Evolutionary conservation across 2,797 vertebrate species (phyloP), one percentile per base, ranked within the genome.

Genomic region (Phataginus tricuspis): DNA sequence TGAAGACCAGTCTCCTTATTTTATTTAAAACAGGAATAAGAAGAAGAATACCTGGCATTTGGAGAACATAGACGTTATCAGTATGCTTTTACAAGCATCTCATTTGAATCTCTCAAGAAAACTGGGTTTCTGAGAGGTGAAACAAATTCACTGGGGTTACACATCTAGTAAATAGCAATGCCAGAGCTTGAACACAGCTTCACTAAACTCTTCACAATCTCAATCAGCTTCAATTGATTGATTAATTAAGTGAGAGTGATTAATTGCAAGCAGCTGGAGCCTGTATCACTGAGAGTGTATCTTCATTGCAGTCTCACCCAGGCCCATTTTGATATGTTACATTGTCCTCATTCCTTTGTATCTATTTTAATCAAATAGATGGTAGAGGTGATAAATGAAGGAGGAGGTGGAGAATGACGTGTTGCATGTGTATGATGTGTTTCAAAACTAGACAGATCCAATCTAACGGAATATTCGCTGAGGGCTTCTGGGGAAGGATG

Each of bases 171-270:
- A 91, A 93, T 63, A 92, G 72, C 61, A 66, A 51, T 12, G 27
- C 34, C 2, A 0, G 45, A 91, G 83, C 75, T 45, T 64, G 55
- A 95, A 94, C 63, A 49, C 59, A 71, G 66, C 31, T 74, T 86
- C 53, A 45, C 82, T 86, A n/a, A 61, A 68, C 75, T 88, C 85
- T 94, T 84, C 87, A 84, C 6, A 45, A 55, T 37, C 77, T 53
- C 57, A 63, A 90, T 92, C 80, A 84, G 84, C 63, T 74, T 91
- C 96, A 91, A 75, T 57, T 86, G 86, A 94, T 95, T 91, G 78
- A 94, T 96, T 95, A 94, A 96, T 94, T 96, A 85, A 95, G 77
- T 90, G 86, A 93, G 79, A 93, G 37, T 80, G 87, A 96, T 96
- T 96, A 96, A 95, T 85, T 91, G 69, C 61, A 80, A 96, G 92